Conservation (phyloP, 1,140 invertebrate species). For the Drosophila triauraria region DNA sequence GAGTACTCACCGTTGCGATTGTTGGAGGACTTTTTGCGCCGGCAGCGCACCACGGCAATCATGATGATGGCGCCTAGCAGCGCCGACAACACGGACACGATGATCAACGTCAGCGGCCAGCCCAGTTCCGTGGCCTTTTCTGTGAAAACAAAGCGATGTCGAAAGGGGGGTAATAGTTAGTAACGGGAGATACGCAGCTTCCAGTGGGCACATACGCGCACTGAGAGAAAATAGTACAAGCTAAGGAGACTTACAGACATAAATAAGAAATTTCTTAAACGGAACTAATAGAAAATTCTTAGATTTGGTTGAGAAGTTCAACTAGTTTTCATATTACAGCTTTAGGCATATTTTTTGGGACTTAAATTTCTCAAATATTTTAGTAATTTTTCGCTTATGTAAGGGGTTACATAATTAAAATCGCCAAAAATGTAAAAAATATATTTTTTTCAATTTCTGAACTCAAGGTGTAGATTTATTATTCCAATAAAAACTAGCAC, state of each 20-base stretch:
- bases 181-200: conserved; percentile 15
- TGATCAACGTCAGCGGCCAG: conserved; percentile 86
- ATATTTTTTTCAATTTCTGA: too few relatives aligned
- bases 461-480: too few relatives aligned
- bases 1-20: conserved; percentile 82
- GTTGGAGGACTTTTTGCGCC: conserved; percentile 82
- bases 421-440: too few relatives aligned
- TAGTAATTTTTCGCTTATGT: too few relatives aligned
- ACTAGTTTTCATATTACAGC: too few relatives aligned
- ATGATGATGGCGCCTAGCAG: conserved; percentile 86
- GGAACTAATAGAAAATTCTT: too few relatives aligned
- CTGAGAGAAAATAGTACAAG: neutral
- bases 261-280: too few relatives aligned
- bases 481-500: too few relatives aligned
- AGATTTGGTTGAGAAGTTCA: too few relatives aligned
- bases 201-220: neutral
- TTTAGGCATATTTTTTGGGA: too few relatives aligned
- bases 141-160: conserved; percentile 46
- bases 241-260: neutral
- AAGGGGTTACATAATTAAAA: too few relatives aligned
- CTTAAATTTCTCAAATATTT: too few relatives aligned
- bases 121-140: conserved; percentile 86
- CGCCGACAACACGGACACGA: conserved; percentile 86
- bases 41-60: conserved; percentile 86
- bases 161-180: conserved; percentile 26